Percentiles rank a stretch among this genome's conserved stretches.
These are phyloP conservation scores for Neelides folsomi DNA, from an alignment of 2,888 invertebrate genomes.

Conservation along the genomic window DNA sequence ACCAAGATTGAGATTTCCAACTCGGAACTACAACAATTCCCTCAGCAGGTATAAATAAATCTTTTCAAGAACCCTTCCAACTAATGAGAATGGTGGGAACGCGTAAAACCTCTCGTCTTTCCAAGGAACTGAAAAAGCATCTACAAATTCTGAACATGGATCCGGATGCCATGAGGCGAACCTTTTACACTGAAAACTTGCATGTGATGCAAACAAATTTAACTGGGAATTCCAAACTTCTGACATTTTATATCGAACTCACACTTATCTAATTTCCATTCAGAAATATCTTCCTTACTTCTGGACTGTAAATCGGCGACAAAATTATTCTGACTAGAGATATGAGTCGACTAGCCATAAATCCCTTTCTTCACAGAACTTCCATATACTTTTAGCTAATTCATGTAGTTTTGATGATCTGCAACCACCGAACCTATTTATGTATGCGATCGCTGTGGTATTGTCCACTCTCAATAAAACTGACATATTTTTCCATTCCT, in stretches of 20 bases:
- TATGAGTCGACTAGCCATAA: constrained; percentile 5
- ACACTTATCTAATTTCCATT: constrained; percentile 1
- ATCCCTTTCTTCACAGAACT: constrained; percentile 9
- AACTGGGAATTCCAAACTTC: neutral
- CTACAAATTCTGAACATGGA: constrained; percentile 1
- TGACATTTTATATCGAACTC: constrained; percentile 1
- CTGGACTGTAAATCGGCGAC: constrained; percentile 6
- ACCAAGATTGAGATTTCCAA: constrained; percentile 6
- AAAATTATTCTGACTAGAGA: no score
- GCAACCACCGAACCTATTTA: constrained; percentile 10
- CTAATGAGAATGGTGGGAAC: constrained; percentile 3
- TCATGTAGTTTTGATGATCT: neutral
- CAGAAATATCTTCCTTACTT: neutral
- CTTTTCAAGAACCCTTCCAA: neutral
- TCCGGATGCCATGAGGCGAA: constrained; percentile 8
- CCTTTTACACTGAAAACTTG: constrained; percentile 1
- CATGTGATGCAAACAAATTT: constrained; percentile 11
- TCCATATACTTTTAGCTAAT: constrained; percentile 7
- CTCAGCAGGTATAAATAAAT: neutral
- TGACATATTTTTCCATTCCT: neutral
- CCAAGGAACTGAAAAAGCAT: constrained; percentile 12
- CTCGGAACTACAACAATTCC: constrained; percentile 5
- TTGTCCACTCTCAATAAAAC: constrained; percentile 9
- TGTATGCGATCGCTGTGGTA: constrained; percentile 11
- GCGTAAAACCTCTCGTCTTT: neutral